A percentile compares a stretch with the other conserved stretches of the same genome.
Conservation (phyloP, 2,797 vertebrate genomes). For the Aldrovandia affinis region DNA sequence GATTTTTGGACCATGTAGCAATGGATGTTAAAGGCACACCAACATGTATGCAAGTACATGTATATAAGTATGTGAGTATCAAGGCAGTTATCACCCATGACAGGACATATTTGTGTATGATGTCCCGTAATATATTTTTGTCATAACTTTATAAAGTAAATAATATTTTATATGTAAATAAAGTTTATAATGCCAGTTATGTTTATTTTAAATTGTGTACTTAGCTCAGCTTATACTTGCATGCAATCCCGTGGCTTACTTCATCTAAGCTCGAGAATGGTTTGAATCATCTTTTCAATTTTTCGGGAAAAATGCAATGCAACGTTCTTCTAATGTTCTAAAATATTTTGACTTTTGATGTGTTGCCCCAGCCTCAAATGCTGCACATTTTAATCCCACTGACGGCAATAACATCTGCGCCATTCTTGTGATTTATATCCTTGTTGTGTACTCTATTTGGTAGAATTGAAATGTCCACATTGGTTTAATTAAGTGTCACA, state of each 20-base stretch:
- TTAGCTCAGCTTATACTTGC: not conserved
- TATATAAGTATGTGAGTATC: not conserved
- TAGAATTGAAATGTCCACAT: not conserved
- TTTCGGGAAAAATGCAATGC: not conserved
- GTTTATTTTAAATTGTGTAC: not conserved
- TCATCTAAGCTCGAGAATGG: not conserved
- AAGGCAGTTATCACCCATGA: not conserved
- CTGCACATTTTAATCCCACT: constrained; percentile 8
- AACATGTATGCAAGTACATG: not conserved
- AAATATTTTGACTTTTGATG: not conserved
- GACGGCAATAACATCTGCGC: not conserved
- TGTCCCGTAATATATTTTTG: not conserved
- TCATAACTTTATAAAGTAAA: not conserved
- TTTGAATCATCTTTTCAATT: constrained; percentile 8
- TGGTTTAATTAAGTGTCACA: constrained; percentile 28
- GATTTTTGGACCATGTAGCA: not conserved
- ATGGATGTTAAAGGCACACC: not conserved
- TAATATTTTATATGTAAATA: no score
- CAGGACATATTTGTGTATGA: not conserved
- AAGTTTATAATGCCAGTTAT: not conserved
- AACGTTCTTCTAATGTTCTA: not conserved
- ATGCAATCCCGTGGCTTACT: not conserved
- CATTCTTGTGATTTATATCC: constrained; percentile 19
- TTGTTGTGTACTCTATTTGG: constrained; percentile 11
- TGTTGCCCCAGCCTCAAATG: not conserved